Base-by-base conservation (phyloP, 2,797 vertebrate genomes). In the Monodelphis domestica region DNA sequence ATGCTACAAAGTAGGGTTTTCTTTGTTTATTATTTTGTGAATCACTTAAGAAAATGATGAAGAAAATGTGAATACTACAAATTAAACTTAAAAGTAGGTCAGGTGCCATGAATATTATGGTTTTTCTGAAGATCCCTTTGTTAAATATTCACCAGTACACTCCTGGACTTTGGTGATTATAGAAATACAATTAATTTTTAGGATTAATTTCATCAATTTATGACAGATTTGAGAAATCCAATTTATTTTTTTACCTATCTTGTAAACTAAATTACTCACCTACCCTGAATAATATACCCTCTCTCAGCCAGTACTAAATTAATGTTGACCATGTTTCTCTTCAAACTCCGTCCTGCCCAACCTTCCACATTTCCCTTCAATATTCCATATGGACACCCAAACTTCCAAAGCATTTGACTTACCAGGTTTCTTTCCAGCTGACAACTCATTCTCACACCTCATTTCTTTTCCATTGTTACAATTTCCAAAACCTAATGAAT, bases 401-500 rank as follows among this genome's bases (percentile, higher is more conserved):
- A 70, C 6, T 63, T 70, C 63, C 38, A 45, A 38, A 12, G 24
- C 11, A 26, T 78, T 78, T 45, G 70, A 24, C 3, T n/a, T 45
- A 24, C 38, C 9, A 78, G 70, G 38, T 78, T 78, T 78, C 38
- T 78, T 78, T 45, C 38, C 30, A 78, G 38, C 24, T 78, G 70
- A 78, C 21, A 45, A 45, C 2, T 78, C 2, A 45, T 45, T 78
- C 21, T 78, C 38, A 78, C 38, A 45, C 17, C 38, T 78, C 11
- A 78, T 45, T 78, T 78, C n/a, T 45, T 96, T 95, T 54, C 56
- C 55, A 88, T n/a, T 2, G 0, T 96, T 95, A 70, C 6, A 45
- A 91, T 94, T 92, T 94, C 89, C 91, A 95, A 95, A 96, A 92
- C 90, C 95, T 3, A 92, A 53, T 70, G 10, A 91, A 93, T 89